Evolutionary conservation across 2,888 invertebrate genomes (phyloP).

Genomic region (Chymomyza amoena): DNA sequence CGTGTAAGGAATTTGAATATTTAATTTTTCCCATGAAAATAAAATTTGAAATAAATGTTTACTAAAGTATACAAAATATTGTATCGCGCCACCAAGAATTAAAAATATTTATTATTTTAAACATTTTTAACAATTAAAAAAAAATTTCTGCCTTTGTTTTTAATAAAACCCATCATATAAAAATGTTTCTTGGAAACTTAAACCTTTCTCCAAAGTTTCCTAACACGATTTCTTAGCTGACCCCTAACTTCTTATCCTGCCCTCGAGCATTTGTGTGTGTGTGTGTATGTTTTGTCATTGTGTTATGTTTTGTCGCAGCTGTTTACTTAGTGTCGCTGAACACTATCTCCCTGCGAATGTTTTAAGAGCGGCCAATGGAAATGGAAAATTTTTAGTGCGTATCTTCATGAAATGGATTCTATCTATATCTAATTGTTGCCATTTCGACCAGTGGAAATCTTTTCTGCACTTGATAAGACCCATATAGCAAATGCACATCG

Average conservation of each 20-base stretch:
- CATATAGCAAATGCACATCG: background rate
- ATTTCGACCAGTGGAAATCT: background rate
- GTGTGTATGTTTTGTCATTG: conserved; percentile 6
- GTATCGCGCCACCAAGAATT: too few relatives aligned
- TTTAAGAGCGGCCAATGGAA: conserved; percentile 17
- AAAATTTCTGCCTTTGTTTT: too few relatives aligned
- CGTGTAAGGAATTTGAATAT: too few relatives aligned
- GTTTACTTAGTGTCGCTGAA: conserved; percentile 60
- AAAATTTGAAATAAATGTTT: too few relatives aligned
- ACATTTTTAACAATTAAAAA: too few relatives aligned
- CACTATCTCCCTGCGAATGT: conserved; percentile 7
- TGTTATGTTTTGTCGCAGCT: conserved; percentile 57
- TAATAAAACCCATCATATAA: too few relatives aligned
- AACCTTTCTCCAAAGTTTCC: too few relatives aligned
- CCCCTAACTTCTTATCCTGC: background rate
- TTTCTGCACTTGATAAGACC: background rate
- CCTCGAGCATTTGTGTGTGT: background rate
- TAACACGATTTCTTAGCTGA: background rate
- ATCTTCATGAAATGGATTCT: background rate
- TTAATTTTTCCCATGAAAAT: too few relatives aligned
- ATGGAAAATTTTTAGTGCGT: background rate
- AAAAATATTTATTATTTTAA: too few relatives aligned
- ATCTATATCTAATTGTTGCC: conserved; percentile 23
- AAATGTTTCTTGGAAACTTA: too few relatives aligned
- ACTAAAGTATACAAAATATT: too few relatives aligned